Conservation (phyloP, 2,113 vertebrate genomes). For the Bolborhynchus lineola region DNA sequence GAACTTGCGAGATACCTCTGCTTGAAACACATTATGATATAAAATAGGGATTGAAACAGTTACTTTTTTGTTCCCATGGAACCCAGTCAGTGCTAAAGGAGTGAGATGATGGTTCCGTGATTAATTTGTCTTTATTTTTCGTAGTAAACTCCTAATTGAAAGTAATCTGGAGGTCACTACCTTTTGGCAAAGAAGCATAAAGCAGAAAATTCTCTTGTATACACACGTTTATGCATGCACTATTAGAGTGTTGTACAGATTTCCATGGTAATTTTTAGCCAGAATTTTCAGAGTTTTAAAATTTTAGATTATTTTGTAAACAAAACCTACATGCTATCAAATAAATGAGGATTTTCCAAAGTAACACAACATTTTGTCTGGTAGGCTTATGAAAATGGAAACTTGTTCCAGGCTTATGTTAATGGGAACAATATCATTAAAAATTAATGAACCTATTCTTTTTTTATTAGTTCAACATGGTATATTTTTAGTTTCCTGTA, state of each 20-base stretch:
- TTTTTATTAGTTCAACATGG: not conserved
- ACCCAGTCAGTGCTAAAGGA: not conserved
- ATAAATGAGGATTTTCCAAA: not conserved
- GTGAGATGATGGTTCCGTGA: not conserved
- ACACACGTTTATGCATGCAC: not conserved
- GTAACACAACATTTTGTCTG: not conserved
- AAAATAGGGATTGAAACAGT: not conserved
- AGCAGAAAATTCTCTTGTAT: not conserved
- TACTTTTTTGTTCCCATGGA: not conserved
- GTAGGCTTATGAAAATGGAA: slow-evolving; percentile 5
- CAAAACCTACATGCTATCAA: not conserved
- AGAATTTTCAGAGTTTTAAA: not conserved
- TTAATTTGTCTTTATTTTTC: not conserved
- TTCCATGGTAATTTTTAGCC: not conserved
- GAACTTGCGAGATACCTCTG: not conserved
- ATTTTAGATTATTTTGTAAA: not conserved
- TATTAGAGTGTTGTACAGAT: not conserved
- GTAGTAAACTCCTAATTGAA: not conserved
- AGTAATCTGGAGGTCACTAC: not conserved
- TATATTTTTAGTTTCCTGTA: slow-evolving; percentile 27
- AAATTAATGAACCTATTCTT: slow-evolving; percentile 34
- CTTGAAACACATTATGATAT: not conserved
- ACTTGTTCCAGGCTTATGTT: not conserved
- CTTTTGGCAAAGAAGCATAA: not conserved
- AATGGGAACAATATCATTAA: slow-evolving; percentile 4